Conservation (phyloP, 2,113 vertebrate species). For the Numida meleagris region DNA sequence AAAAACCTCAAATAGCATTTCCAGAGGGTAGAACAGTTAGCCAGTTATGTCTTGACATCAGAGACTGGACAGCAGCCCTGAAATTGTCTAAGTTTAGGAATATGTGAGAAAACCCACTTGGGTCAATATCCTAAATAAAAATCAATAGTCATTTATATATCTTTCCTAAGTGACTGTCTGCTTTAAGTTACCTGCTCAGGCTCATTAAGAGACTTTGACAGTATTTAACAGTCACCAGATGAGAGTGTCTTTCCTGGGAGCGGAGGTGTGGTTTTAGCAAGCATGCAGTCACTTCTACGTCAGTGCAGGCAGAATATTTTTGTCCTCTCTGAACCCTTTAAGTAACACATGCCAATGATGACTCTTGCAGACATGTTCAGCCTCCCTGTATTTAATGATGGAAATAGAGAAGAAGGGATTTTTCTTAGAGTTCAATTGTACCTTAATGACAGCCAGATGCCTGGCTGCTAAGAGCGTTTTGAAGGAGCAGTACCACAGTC, state of each 20-base stretch:
- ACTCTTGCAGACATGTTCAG: background rate
- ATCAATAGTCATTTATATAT: background rate
- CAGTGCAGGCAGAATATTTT: background rate
- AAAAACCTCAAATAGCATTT: conserved; percentile 65
- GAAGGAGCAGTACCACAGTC: background rate
- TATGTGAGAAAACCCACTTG: conserved; percentile 30
- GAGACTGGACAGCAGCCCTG: conserved; percentile 40
- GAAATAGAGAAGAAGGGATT: background rate
- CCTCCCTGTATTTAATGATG: background rate
- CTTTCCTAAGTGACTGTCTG: background rate
- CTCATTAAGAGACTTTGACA: background rate
- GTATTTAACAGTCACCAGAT: background rate
- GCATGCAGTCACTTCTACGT: accelerated
- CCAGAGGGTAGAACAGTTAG: conserved; percentile 36
- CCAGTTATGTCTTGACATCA: conserved; percentile 29
- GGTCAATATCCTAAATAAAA: background rate
- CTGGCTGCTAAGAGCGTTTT: background rate
- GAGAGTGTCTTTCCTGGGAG: background rate
- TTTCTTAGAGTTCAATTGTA: background rate
- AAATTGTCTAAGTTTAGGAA: conserved; percentile 19
- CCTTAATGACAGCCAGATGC: background rate
- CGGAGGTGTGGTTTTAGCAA: background rate
- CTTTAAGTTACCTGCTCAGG: background rate
- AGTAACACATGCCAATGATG: background rate
- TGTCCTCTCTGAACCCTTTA: background rate